Percentiles rank a stretch among this genome's conserved stretches.
Conservation (phyloP, 2,113 vertebrate species). For the Pampusana beccarii region DNA sequence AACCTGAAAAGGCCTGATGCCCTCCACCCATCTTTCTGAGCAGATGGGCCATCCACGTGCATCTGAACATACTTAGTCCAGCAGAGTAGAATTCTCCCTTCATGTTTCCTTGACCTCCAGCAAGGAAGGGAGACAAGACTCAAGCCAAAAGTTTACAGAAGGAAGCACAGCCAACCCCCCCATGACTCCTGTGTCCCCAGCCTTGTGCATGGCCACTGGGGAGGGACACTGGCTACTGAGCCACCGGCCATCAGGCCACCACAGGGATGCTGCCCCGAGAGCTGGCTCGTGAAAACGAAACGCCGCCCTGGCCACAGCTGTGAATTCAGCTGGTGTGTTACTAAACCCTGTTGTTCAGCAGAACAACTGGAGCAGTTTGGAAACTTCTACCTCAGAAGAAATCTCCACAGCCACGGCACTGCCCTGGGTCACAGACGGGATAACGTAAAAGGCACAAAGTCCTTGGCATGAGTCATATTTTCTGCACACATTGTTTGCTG, state of each 20-base stretch:
- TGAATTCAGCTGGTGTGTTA: background rate
- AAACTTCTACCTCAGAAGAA: background rate
- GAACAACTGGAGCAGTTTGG: background rate
- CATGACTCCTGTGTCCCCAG: accelerated
- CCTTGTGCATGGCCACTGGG: accelerated
- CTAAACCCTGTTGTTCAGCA: background rate
- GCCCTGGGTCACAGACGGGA: background rate
- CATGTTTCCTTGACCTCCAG: background rate
- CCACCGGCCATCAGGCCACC: accelerated
- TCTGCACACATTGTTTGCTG: accelerated
- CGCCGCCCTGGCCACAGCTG: background rate
- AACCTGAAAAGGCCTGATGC: background rate
- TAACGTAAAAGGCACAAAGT: background rate
- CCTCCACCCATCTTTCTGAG: background rate
- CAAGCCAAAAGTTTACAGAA: background rate
- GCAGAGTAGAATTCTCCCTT: background rate
- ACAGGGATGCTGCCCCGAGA: background rate
- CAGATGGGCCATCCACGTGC: background rate
- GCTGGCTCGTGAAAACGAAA: accelerated
- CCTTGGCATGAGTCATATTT: background rate
- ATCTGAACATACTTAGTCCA: background rate
- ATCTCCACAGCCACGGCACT: background rate
- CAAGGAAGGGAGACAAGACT: background rate
- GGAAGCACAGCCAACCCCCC: background rate
- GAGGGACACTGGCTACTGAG: background rate